Conservation (phyloP, 2,888 invertebrate genomes). For the Hypomecis atomaria region DNA sequence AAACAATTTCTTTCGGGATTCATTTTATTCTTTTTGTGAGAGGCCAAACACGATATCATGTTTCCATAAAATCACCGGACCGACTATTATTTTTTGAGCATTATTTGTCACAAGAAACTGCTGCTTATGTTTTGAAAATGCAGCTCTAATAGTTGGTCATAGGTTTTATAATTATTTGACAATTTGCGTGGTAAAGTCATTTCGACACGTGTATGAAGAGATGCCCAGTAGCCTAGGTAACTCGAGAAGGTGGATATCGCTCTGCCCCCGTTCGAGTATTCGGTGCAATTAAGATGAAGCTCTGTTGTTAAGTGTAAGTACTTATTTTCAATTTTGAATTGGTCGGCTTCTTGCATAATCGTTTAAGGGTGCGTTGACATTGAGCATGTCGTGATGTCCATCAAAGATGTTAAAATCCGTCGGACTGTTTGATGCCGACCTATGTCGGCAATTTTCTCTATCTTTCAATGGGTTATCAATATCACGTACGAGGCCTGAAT, state of each 20-base stretch:
- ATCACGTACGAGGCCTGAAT: too few species aligned
- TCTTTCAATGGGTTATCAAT: too few species aligned
- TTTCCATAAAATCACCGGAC: constrained; percentile 84
- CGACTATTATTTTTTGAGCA: constrained; percentile 74
- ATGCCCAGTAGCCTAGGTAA: constrained; percentile 85
- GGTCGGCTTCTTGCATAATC: constrained; percentile 43
- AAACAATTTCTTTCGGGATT: constrained; percentile 81
- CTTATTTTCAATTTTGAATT: constrained; percentile 59
- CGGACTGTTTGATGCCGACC: neutral
- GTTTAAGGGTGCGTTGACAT: constrained; percentile 37
- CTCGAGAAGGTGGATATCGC: constrained; percentile 81
- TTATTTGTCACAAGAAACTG: constrained; percentile 64
- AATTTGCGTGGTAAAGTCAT: constrained; percentile 47
- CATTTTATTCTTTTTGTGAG: constrained; percentile 79
- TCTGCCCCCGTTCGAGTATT: constrained; percentile 80
- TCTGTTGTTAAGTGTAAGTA: constrained; percentile 60
- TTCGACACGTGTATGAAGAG: constrained; percentile 48
- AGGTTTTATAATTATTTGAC: constrained; percentile 40
- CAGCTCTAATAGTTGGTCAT: constrained; percentile 43
- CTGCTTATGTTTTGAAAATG: constrained; percentile 36
- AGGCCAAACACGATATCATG: constrained; percentile 80
- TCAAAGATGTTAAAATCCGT: constrained; percentile 8
- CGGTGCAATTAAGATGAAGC: constrained; percentile 79
- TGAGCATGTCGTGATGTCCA: constrained; percentile 25
- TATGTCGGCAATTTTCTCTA: neutral